phyloP scores from a whole-genome alignment of 1,140 invertebrate species.

The Andricus grossulariae region DNA sequence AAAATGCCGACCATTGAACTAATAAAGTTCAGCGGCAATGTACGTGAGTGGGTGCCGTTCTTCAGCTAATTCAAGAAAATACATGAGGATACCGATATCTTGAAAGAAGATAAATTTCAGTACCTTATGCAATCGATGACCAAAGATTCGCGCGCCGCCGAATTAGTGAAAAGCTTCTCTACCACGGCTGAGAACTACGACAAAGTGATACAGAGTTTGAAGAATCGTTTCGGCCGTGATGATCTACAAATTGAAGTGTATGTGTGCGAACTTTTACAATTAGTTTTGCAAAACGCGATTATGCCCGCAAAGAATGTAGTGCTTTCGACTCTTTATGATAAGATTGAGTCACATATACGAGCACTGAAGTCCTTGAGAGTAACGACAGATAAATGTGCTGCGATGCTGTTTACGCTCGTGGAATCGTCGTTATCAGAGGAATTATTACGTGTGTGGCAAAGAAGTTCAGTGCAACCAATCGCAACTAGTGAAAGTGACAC shows the following conservation, averaged over 20 bases:
- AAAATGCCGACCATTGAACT: not conserved
- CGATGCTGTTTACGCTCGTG: conserved; percentile 38
- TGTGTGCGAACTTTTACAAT: conserved; percentile 28
- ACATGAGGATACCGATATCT: conserved; percentile 44
- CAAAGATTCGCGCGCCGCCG: conserved; percentile 30
- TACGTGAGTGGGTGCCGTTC: conserved; percentile 54
- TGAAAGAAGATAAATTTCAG: conserved; percentile 49
- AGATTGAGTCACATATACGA: conserved; percentile 48
- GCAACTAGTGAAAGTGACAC: not conserved
- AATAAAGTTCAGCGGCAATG: conserved; percentile 49
- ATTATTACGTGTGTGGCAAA: not conserved
- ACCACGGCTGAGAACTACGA: conserved; percentile 43
- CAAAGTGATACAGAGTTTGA: conserved; percentile 50
- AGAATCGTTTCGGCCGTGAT: conserved; percentile 52
- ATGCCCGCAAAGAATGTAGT: conserved; percentile 32
- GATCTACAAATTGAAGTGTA: conserved; percentile 31
- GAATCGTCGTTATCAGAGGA: conserved; percentile 8
- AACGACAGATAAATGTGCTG: conserved; percentile 40
- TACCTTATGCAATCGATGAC: conserved; percentile 45
- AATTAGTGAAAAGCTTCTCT: conserved; percentile 34
- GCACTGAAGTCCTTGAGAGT: conserved; percentile 46
- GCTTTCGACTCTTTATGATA: conserved; percentile 43
- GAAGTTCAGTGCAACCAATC: not conserved
- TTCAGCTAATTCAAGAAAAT: conserved; percentile 55
- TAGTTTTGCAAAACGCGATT: conserved; percentile 39